Evolutionary conservation across 2,888 invertebrate genomes (phyloP).

Genomic region (Sinohyriopsis cumingii): DNA sequence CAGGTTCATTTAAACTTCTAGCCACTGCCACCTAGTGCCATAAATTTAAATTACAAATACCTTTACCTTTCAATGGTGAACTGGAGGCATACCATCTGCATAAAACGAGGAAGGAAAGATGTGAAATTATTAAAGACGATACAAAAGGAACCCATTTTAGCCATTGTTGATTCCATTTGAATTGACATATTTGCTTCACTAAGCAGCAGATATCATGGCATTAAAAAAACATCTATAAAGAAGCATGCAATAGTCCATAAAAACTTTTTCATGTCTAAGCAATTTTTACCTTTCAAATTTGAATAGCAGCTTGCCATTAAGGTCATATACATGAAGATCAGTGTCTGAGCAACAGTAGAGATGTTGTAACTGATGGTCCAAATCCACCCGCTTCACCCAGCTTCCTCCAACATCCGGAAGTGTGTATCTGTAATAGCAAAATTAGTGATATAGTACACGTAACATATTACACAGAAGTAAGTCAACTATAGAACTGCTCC

Average conservation of each 20-base stretch:
- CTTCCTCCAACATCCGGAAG: constrained; percentile 67
- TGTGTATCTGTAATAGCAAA: constrained; percentile 41
- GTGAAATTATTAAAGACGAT: no score
- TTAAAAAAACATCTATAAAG: background rate
- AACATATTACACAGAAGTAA: no score
- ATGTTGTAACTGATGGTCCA: constrained; percentile 64
- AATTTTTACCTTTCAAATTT: constrained; percentile 59
- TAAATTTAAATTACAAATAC: no score
- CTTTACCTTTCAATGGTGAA: no score
- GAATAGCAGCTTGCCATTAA: constrained; percentile 66
- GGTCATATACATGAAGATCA: constrained; percentile 67
- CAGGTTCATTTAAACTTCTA: no score
- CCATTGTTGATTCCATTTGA: background rate
- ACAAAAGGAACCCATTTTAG: no score
- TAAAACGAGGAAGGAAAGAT: no score
- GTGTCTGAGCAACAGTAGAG: constrained; percentile 71
- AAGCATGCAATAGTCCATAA: background rate
- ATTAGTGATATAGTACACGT: background rate
- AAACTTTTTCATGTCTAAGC: background rate
- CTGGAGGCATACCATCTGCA: no score
- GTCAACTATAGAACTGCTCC: no score
- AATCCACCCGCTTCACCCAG: constrained; percentile 70
- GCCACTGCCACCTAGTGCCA: no score
- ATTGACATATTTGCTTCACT: background rate
- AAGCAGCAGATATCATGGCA: no score